Conservation (phyloP, 2,888 invertebrate genomes). For the Nineta flava region DNA sequence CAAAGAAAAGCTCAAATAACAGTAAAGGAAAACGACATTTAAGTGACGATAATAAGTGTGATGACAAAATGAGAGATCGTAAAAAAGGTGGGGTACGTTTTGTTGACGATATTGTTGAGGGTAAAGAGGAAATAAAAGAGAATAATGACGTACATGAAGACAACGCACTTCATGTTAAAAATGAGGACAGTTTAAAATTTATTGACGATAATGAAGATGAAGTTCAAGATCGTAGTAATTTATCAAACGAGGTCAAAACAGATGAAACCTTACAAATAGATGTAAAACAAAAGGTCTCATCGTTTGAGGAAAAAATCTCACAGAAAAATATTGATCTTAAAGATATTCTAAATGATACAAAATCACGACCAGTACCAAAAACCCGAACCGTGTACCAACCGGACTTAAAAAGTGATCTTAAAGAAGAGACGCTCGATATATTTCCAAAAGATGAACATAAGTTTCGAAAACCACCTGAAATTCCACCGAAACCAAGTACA, state of each 20-base stretch:
- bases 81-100: conserved; percentile 5
- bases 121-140: not conserved
- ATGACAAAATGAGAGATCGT: not conserved
- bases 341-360: not conserved
- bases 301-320: not conserved
- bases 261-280: conserved; percentile 14
- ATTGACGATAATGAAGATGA: conserved; percentile 25
- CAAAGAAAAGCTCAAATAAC: conserved; percentile 22
- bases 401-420: not conserved
- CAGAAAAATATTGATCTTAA: not conserved
- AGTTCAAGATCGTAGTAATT: conserved; percentile 26
- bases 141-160: not conserved
- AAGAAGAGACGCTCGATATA: not conserved
- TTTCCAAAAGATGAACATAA: conserved; percentile 15
- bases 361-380: conserved; percentile 2
- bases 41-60: conserved; percentile 9
- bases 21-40: not conserved
- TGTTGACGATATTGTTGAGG: conserved; percentile 1
- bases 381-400: conserved; percentile 1
- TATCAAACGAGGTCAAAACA: conserved; percentile 20
- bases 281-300: not conserved
- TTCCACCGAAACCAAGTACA: conserved; percentile 20
- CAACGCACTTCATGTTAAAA: conserved; percentile 9
- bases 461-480: conserved; percentile 16
- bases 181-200: conserved; percentile 24